Evolutionary conservation across 2,113 vertebrate genomes (phyloP).

Genomic region (Zeus faber): DNA sequence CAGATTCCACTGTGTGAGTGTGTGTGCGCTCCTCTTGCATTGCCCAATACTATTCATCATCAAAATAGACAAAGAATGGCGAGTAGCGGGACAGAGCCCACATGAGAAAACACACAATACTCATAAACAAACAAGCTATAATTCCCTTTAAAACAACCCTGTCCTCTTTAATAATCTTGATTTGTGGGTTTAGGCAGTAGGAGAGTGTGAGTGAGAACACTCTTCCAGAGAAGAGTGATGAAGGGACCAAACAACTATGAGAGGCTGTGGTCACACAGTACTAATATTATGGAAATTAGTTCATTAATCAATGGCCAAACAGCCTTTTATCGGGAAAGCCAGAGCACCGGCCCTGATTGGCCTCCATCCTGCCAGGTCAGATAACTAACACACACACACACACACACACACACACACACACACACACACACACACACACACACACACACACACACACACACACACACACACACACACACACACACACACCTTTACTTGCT

Average conservation of each 20-base stretch:
- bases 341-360: conserved; percentile 38
- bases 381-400: conserved; percentile 31
- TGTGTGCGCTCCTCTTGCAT: conserved; percentile 32
- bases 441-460: background rate
- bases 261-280: conserved; percentile 41
- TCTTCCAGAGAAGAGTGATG: background rate
- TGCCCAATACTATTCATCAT: conserved; percentile 56
- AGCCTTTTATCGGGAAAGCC: conserved; percentile 64
- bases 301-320: conserved; percentile 71
- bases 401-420: background rate
- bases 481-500: conserved; percentile 2
- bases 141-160: conserved; percentile 2
- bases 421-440: background rate
- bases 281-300: conserved; percentile 73
- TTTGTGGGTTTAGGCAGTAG: background rate
- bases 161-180: conserved; percentile 13
- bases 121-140: background rate
- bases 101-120: background rate
- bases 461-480: background rate
- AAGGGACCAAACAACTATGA: conserved; percentile 3
- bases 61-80: conserved; percentile 54
- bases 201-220: conserved; percentile 4
- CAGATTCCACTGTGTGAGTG: conserved; percentile 39
- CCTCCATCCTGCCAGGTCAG: conserved; percentile 31
- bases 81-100: conserved; percentile 24